Conservation (phyloP, 2,113 vertebrate species). For the Struthio camelus region DNA sequence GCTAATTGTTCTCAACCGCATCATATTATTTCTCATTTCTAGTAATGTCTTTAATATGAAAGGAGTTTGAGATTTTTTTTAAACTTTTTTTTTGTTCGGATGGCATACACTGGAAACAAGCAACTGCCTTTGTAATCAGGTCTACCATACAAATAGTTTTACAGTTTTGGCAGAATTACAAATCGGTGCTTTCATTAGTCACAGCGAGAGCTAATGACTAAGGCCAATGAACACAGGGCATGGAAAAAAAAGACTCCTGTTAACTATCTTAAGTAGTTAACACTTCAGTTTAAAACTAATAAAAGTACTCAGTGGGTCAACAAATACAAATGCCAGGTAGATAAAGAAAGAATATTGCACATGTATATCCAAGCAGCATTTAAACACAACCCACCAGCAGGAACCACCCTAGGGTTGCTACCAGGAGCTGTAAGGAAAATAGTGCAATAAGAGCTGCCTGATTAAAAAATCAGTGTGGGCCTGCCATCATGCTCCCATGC, state of each 20-base stretch:
- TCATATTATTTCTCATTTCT: neutral
- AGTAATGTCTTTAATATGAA: neutral
- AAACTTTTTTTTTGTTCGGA: neutral
- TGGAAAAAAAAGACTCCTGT: neutral
- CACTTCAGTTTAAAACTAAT: neutral
- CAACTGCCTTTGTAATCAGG: neutral
- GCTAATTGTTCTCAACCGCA: neutral
- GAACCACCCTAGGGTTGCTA: neutral
- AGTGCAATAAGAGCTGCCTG: neutral
- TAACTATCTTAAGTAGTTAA: neutral
- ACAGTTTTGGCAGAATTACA: neutral
- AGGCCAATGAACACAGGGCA: neutral
- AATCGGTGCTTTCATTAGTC: neutral
- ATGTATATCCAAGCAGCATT: neutral
- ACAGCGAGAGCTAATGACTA: neutral
- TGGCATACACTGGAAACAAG: neutral
- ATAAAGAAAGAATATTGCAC: constrained; percentile 52
- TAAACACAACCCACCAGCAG: neutral
- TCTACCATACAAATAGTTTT: neutral
- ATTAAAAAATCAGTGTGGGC: fast-evolving
- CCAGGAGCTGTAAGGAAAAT: neutral
- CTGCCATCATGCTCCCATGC: fast-evolving
- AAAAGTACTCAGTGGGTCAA: neutral
- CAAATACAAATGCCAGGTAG: neutral
- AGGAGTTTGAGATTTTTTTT: neutral